Evolutionary conservation across 2,797 vertebrate genomes (phyloP), one percentile per base, ranked within the genome.

Genomic region (Rhinichthys osculus): DNA sequence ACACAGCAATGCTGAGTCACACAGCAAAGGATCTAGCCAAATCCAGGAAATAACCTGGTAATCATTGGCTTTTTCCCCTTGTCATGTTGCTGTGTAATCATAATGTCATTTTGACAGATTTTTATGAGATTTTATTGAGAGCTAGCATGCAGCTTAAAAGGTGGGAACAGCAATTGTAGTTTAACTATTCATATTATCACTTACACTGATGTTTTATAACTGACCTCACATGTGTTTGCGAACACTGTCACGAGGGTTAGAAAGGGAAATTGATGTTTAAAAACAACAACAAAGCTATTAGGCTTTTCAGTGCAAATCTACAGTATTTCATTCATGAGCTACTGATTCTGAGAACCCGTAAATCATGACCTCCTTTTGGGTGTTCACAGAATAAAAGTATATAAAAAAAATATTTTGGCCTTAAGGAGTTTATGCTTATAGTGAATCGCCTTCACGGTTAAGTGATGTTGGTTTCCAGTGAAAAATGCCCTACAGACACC

Each of bases 1-100:
- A 78, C 85, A 92, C 89, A 88, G 88, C 88, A 66, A 66, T 88
- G 90, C 91, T 93, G 92, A 93, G 90, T 93, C 92, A 93, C 90
- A 92, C 90, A 87, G 90, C 19, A 88, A 89, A 88, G 77, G 87
- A 90, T 93, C 89, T 87, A 91, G 88, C 50, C 44, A 70, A 87
- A 87, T 91, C 92, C 93, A 89, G 85, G 90, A 93, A 94, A 92
- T 90, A 90, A 92, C 91, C 38, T 42, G 16, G 69, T 88, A 91
- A 94, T 95, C 91, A 77, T 93, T 93, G 89, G 44, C 78, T 87
- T 81, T 78, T 70, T 79, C n/a, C n/a, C 81, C 81, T 62, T 86
- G 86, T 62, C 83, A 87, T 89, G 70, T 35, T 85, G 69, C n/a
- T 72, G 52, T 83, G 71, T 66, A 87, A 88, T 89, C 78, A 88